phyloP scores from a whole-genome alignment of 2,113 vertebrate species.

The Peromyscus polionotus region DNA sequence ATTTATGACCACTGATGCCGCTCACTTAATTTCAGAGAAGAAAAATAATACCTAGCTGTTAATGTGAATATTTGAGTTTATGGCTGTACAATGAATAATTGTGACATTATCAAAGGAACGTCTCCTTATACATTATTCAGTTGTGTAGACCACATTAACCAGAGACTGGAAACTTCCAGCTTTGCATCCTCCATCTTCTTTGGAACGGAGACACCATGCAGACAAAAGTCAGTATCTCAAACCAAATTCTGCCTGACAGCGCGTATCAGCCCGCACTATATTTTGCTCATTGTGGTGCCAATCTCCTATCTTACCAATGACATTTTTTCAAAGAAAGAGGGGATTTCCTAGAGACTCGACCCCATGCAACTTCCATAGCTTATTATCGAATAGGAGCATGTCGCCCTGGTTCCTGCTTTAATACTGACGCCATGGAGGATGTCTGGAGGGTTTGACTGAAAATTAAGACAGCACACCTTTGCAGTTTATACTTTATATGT shows the following conservation, averaged over 20 bases:
- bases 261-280: constrained; percentile 99
- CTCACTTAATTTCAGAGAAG: constrained; percentile 91
- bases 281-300: constrained; percentile 99
- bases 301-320: constrained; percentile 99
- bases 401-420: constrained; percentile 92
- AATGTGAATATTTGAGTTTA: constrained; percentile 92
- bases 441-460: constrained; percentile 88
- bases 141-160: constrained; percentile 93
- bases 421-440: constrained; percentile 89
- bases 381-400: constrained; percentile 94
- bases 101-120: constrained; percentile 93
- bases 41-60: constrained; percentile 91
- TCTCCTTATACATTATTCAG: constrained; percentile 92
- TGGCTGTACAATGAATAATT: constrained; percentile 92
- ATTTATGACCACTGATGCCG: constrained; percentile 91
- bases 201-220: constrained; percentile 94
- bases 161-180: constrained; percentile 93
- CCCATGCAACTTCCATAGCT: constrained; percentile 98
- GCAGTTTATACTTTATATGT: constrained; percentile 79
- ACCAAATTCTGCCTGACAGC: constrained; percentile 99
- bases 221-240: constrained; percentile 99
- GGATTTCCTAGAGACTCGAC: constrained; percentile 99
- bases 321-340: constrained; percentile 99
- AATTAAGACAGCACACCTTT: constrained; percentile 90
- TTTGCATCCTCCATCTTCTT: constrained; percentile 96